Conservation (phyloP, 2,888 invertebrate species). For the Drosophila lutescens region DNA sequence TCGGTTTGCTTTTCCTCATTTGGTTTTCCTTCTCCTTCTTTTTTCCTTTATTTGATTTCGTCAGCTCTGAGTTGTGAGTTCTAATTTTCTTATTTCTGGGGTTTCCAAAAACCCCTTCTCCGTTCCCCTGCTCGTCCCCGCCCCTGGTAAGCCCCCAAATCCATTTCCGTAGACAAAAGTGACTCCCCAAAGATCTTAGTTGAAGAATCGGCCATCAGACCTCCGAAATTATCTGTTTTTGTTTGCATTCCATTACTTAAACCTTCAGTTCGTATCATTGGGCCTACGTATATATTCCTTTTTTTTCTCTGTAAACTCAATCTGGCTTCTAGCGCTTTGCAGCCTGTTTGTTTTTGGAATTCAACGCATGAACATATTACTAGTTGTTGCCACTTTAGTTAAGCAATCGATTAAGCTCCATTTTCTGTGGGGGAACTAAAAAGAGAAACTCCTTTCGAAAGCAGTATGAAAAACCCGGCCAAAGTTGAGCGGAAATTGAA, state of each 20-base stretch:
- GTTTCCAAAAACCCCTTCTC: conserved; percentile 3
- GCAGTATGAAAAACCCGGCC: conserved; percentile 3
- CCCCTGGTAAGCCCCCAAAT: neutral
- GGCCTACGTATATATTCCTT: neutral
- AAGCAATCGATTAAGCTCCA: conserved; percentile 23
- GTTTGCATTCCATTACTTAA: conserved; percentile 13
- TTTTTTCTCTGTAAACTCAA: conserved; percentile 5
- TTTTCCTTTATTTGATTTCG: conserved; percentile 12
- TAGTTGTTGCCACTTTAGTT: conserved; percentile 63
- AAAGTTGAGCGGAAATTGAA: conserved; percentile 39
- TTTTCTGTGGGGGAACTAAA: neutral
- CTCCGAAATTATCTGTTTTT: conserved; percentile 21
- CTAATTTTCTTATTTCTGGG: neutral
- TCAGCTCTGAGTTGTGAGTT: conserved; percentile 10
- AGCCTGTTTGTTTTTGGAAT: conserved; percentile 39
- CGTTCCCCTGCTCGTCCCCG: conserved; percentile 7
- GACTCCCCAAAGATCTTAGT: conserved; percentile 16
- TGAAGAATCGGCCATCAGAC: conserved; percentile 31
- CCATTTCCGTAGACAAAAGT: conserved; percentile 19
- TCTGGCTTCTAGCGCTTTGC: conserved; percentile 43
- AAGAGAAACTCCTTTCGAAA: conserved; percentile 4
- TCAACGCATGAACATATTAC: conserved; percentile 59
- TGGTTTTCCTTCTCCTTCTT: conserved; percentile 11
- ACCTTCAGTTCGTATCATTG: conserved; percentile 15
- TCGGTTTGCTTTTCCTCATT: conserved; percentile 31